Evolutionary conservation across 2,797 vertebrate species (phyloP).

Genomic region (Oceanodroma leucorhoa): DNA sequence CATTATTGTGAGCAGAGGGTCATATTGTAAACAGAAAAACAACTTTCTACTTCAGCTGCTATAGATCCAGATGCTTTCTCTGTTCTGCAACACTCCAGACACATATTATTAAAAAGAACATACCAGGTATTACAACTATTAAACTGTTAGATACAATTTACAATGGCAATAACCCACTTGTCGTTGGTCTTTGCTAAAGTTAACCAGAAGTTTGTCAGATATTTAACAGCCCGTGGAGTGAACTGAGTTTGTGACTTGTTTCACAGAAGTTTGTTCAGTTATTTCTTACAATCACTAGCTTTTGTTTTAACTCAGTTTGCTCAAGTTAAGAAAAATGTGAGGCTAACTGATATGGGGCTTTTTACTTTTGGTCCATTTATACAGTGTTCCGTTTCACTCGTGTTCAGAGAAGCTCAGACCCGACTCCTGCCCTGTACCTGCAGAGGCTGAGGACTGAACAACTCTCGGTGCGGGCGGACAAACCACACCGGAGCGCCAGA

Average conservation of each 20-base stretch:
- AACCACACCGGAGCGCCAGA: fast-evolving
- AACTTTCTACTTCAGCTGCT: constrained; percentile 38
- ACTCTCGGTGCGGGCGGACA: fast-evolving
- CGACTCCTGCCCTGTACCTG: fast-evolving
- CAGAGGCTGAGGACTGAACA: too few relatives aligned
- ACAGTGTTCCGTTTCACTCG: background rate
- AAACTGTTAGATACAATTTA: constrained; percentile 53
- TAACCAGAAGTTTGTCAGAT: constrained; percentile 50
- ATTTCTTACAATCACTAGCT: background rate
- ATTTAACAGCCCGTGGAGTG: constrained; percentile 30
- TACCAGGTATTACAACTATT: constrained; percentile 49
- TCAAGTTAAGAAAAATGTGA: background rate
- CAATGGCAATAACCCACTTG: constrained; percentile 44
- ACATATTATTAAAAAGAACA: constrained; percentile 42
- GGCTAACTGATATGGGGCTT: background rate
- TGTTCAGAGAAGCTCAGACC: background rate
- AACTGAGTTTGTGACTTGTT: background rate
- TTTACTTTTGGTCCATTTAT: background rate
- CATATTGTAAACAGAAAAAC: constrained; percentile 42
- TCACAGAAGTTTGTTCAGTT: background rate
- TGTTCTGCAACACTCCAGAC: constrained; percentile 26
- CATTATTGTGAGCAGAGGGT: background rate
- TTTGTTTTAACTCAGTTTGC: background rate
- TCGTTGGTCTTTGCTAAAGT: background rate
- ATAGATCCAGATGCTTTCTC: constrained; percentile 51